Base-by-base conservation (phyloP, 2,888 invertebrate genomes). In the Hetaerina titia region DNA sequence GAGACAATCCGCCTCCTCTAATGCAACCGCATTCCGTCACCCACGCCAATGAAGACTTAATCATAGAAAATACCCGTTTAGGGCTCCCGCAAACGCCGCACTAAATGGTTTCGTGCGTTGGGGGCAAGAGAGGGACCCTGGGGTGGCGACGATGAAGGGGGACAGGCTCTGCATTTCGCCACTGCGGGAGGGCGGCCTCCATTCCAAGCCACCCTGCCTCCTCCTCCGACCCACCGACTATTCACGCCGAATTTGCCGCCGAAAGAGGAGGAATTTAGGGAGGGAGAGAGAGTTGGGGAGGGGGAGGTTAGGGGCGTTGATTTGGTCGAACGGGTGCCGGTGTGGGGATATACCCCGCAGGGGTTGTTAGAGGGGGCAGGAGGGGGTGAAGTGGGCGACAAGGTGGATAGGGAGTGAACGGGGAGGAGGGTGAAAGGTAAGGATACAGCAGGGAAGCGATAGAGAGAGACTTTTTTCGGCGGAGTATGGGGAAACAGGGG, bases 221-320 rank as follows among this genome's bases (percentile, higher is more conserved):
- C 64, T 7, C 64, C 64, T 22, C 19, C 19, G 19, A 7, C 90
- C 9, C 22, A 25, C 7, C 7, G 13, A 15, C 60, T 17, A 63
- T 90, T 63, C 25, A 90, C 45, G 64, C 64, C 63, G 64, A 90
- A 63, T 90, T 90, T 19, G 58, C 90, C 31, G 64, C 90, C 63
- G 63, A 31, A 90, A 64, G 64, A 64, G 19, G 15, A 19, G 90
- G 90, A 19, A 45, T 60, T 25, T n/a, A 56, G 60, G 58, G 89
- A 57, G n/a, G 22, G 15, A 58, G 25, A 15, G 81, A n/a, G n/a
- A n/a, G n/a, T 19, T 7, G 22, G 19, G 13, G 19, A 13, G 69
- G 6, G 8, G 19, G 69, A 6, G 69, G 22, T 22, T 19, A 7
- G 19, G n/a, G 69, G n/a, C n/a, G n/a, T 19, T 19, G 22, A n/a